Percentiles rank a stretch among this genome's conserved stretches.
phyloP scores from a whole-genome alignment of 2,888 invertebrate species.

The Julus scanicus region DNA sequence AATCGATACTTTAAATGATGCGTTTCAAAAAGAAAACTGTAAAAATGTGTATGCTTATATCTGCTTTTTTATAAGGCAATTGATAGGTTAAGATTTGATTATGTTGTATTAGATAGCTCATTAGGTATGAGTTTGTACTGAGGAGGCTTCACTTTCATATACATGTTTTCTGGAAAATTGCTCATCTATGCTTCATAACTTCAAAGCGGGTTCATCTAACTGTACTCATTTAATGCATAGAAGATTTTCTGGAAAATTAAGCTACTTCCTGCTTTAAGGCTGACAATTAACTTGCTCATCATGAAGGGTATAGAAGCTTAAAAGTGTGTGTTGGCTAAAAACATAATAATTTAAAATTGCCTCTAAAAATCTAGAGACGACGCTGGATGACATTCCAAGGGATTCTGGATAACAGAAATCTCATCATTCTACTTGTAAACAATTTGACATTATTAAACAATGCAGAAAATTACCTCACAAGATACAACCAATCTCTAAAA shows the following conservation, averaged over 20 bases:
- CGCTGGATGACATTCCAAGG: no score
- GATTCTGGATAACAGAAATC: no score
- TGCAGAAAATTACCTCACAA: no score
- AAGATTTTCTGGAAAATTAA: not conserved
- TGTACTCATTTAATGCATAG: not conserved
- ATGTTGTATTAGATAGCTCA: not conserved
- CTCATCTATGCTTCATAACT: not conserved
- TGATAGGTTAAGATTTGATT: not conserved
- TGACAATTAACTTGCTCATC: not conserved
- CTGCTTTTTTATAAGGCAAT: not conserved
- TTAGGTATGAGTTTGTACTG: no score
- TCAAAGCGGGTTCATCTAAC: not conserved
- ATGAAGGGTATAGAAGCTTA: not conserved
- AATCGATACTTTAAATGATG: conserved; percentile 15
- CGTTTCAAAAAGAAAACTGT: not conserved
- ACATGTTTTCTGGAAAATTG: not conserved
- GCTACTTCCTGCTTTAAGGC: not conserved
- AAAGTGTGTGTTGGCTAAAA: no score
- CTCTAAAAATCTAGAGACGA: no score
- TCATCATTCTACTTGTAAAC: no score
- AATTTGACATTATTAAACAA: no score
- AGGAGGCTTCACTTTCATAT: not conserved
- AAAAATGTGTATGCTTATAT: not conserved
- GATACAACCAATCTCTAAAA: no score
- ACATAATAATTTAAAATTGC: no score